These are phyloP conservation scores for Arbacia lixula DNA, from an alignment of 53 echinoderm and acorn worm genomes.

Conservation along the genomic window DNA sequence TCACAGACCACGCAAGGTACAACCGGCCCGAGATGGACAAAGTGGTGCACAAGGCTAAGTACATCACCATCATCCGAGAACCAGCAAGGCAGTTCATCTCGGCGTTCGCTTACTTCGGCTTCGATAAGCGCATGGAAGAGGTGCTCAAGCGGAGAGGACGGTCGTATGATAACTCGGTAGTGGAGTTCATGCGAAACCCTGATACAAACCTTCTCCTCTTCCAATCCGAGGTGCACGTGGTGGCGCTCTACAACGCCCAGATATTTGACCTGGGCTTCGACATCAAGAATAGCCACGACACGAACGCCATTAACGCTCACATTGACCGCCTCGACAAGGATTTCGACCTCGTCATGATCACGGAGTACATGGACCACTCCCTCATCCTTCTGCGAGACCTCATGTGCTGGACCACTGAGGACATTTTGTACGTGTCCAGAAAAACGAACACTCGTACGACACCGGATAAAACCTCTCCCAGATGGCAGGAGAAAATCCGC, in stretches of 20 bases:
- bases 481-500: slow-evolving; percentile 17
- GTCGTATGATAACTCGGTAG: slow-evolving; percentile 21
- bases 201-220: slow-evolving; percentile 14
- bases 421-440: slow-evolving; percentile 65
- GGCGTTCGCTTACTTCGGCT: slow-evolving; percentile 64
- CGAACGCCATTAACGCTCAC: not conserved
- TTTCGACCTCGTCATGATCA: slow-evolving; percentile 68
- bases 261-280: slow-evolving; percentile 73
- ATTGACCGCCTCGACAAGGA: slow-evolving; percentile 40
- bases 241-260: slow-evolving; percentile 36
- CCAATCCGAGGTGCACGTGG: not conserved
- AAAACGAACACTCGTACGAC: too few species aligned
- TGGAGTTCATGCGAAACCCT: slow-evolving; percentile 44
- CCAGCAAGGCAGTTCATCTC: slow-evolving; percentile 66
- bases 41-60: slow-evolving; percentile 58
- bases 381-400: slow-evolving; percentile 52
- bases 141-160: slow-evolving; percentile 30
- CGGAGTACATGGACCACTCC: slow-evolving; percentile 67
- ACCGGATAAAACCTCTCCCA: slow-evolving; percentile 25
- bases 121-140: slow-evolving; percentile 28
- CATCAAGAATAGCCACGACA: slow-evolving; percentile 6
- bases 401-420: slow-evolving; percentile 66
- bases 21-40: slow-evolving; percentile 64
- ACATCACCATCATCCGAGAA: slow-evolving; percentile 70
- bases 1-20: slow-evolving; percentile 67